Conservation (phyloP, 2,797 vertebrate species). For the Rhinichthys osculus region DNA sequence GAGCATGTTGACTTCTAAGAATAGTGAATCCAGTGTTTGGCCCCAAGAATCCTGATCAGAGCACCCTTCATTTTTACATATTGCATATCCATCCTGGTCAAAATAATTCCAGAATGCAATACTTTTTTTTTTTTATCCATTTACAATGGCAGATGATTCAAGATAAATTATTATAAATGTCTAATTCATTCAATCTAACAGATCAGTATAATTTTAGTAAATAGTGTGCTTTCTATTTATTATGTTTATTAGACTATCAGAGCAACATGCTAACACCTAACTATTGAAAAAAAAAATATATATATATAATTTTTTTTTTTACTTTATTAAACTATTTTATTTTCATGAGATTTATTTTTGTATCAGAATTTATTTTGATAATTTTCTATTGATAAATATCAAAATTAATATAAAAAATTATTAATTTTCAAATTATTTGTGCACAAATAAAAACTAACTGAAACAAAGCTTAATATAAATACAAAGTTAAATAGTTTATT, state of each 20-base stretch:
- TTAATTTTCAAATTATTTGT: not conserved
- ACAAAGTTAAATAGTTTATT: not conserved
- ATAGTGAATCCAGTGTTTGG: too few relatives aligned
- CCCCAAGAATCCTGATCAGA: too few relatives aligned
- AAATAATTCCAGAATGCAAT: not conserved
- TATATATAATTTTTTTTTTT: too few relatives aligned
- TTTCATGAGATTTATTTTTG: not conserved
- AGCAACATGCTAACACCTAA: not conserved
- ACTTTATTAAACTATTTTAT: too few relatives aligned
- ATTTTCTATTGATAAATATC: too few relatives aligned
- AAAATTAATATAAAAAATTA: too few relatives aligned
- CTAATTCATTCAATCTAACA: not conserved
- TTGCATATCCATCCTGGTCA: not conserved
- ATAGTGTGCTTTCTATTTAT: not conserved
- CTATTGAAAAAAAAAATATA: too few relatives aligned
- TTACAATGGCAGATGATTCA: not conserved
- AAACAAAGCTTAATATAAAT: not conserved
- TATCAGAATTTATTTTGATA: too few relatives aligned
- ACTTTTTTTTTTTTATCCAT: too few relatives aligned
- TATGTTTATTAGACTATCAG: not conserved
- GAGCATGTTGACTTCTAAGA: not conserved
- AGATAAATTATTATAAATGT: not conserved
- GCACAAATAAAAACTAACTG: not conserved
- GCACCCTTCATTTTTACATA: not conserved
- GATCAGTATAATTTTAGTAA: not conserved